Base-by-base conservation (phyloP, 2,888 invertebrate species). In the Quadroppia sp. region DNA sequence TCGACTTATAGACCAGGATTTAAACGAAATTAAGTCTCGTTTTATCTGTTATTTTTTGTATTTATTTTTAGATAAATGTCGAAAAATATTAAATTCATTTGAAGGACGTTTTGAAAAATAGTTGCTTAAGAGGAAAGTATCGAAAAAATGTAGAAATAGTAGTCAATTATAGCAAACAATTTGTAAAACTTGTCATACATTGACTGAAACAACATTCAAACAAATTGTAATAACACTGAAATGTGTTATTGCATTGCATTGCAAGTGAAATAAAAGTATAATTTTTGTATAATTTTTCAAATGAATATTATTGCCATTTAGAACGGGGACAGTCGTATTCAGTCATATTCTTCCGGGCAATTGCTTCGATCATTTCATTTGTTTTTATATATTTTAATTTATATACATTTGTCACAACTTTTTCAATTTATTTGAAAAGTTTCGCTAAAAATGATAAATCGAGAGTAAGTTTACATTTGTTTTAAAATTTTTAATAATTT, bases 291-390 rank as follows among this genome's bases (percentile, higher is more conserved):
- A 45, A n/a, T n/a, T n/a, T 15, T 45, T 7, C 11, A 15, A 45
- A 2, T 45, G 45, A 45, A 45, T 6, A 30, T 56, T 15, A 28
- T 28, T 15, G 13, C 28, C 15, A 17, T 0, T 15, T 2, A 56
- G 28, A 56, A 56, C 13, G 56, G 30, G 56, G 56, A 56, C 56
- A 56, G 28, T n/a, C n/a, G n/a, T n/a, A n/a, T n/a, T n/a, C n/a
- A n/a, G n/a, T n/a, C 17, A 17, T 56, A 28, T 56, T 56, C 56
- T 56, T 56, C 56, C 56, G 56, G 56, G 56, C 56, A 56, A 28
- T 56, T 15, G 3, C 13, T 56, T 30, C 15, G 23, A 13, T 56
- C 6, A 45, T 11, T 30, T 30, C 28, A 6, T 56, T 30, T 2
- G 11, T 56, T 56, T 30, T 17, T 36, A 4, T 36, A 7, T 36